A percentile compares a stretch with the other conserved stretches of the same genome.
phyloP scores from a whole-genome alignment of 2,113 vertebrate genomes.

The Centropristis striata region DNA sequence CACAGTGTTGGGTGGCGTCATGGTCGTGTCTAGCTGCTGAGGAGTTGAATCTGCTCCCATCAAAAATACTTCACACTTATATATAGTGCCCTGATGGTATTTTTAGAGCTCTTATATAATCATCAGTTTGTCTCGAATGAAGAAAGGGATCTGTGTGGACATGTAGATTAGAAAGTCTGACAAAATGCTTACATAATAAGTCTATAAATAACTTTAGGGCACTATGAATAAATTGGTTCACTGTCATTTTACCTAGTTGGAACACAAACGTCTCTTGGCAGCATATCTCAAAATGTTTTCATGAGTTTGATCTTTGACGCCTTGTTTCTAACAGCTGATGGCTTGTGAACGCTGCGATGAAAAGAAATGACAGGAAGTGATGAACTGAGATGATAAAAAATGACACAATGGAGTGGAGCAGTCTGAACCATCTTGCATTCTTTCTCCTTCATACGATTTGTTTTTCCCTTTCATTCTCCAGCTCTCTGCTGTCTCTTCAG shows the following conservation, averaged over 20 bases:
- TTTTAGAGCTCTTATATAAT: slow-evolving; percentile 71
- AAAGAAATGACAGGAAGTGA: slow-evolving; percentile 37
- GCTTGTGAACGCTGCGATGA: slow-evolving; percentile 10
- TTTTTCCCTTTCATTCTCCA: slow-evolving; percentile 33
- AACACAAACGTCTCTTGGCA: slow-evolving; percentile 38
- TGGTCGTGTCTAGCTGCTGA: slow-evolving; percentile 17
- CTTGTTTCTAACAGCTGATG: slow-evolving; percentile 34
- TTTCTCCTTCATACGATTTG: background rate
- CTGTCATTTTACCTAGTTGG: slow-evolving; percentile 34
- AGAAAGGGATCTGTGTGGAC: slow-evolving; percentile 45
- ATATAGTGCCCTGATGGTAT: slow-evolving; percentile 51
- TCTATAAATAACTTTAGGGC: slow-evolving; percentile 61
- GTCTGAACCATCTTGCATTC: slow-evolving; percentile 1
- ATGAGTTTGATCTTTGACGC: slow-evolving; percentile 39
- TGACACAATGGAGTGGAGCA: slow-evolving; percentile 5
- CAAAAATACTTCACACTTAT: slow-evolving; percentile 38
- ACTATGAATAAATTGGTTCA: slow-evolving; percentile 65
- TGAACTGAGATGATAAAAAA: slow-evolving; percentile 27
- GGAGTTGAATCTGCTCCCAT: slow-evolving; percentile 39
- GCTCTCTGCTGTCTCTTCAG: slow-evolving; percentile 11
- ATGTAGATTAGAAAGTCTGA: slow-evolving; percentile 58
- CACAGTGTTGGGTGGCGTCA: slow-evolving; percentile 31
- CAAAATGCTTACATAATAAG: slow-evolving; percentile 60
- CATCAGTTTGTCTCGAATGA: slow-evolving; percentile 38
- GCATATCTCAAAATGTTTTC: slow-evolving; percentile 21